Conservation (phyloP, 30 jellyfish, hydroid and myxozoan genomes). For the Pseudorhiza aurosa region DNA sequence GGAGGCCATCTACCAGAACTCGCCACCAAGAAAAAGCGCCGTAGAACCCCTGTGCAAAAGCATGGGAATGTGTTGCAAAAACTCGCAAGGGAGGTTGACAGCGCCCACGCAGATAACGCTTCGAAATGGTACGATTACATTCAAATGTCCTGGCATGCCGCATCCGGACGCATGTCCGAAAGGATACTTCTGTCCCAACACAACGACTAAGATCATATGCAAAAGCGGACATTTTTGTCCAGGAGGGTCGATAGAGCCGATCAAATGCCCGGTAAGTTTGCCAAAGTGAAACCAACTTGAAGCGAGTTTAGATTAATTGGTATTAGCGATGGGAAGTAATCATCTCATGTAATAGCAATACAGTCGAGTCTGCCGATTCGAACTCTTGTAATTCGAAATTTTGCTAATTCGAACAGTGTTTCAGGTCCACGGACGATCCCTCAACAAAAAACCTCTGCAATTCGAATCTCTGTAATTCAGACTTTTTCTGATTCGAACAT, state of each 20-base stretch:
- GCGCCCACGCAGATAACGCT: conserved; percentile 24
- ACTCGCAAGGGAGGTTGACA: neutral
- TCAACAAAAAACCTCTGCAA: too few species aligned
- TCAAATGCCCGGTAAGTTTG: conserved; percentile 61
- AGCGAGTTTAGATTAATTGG: too few species aligned
- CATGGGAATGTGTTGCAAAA: conserved; percentile 62
- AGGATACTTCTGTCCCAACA: conserved; percentile 69
- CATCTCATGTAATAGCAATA: too few species aligned
- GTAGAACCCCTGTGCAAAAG: conserved; percentile 23
- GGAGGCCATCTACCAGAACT: neutral
- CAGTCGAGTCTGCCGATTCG: too few species aligned
- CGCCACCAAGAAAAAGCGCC: neutral
- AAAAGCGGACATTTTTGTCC: conserved; percentile 61
- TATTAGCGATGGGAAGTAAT: too few species aligned
- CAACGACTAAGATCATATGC: conserved; percentile 40
- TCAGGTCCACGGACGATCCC: too few species aligned
- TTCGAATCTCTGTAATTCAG: too few species aligned
- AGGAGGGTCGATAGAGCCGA: conserved; percentile 52
- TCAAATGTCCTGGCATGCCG: conserved; percentile 58
- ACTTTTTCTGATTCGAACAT: too few species aligned
- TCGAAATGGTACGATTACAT: neutral
- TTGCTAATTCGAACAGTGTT: too few species aligned
- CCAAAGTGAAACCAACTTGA: too few species aligned
- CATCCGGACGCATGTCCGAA: conserved; percentile 67
- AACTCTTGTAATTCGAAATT: too few species aligned